phyloP scores from a whole-genome alignment of 2,888 invertebrate species.

The Uloborus plumipes region DNA sequence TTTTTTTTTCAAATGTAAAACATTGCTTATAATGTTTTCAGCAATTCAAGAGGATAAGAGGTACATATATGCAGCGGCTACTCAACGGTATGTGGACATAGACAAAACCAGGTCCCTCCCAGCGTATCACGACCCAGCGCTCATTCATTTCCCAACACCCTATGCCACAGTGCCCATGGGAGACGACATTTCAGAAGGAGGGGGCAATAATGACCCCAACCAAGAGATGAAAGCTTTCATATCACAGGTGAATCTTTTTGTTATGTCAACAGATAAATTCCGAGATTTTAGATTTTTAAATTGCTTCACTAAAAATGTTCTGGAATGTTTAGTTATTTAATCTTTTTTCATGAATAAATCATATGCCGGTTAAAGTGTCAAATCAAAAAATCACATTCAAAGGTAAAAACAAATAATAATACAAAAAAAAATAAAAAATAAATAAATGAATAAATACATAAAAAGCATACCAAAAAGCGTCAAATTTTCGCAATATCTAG shows the following conservation, averaged over 20 bases:
- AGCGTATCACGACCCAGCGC: slow-evolving; percentile 50
- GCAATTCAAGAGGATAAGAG: slow-evolving; percentile 62
- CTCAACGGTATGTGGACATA: slow-evolving; percentile 63
- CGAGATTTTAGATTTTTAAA: too few species aligned
- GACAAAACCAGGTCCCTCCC: slow-evolving; percentile 58
- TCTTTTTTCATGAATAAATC: too few species aligned
- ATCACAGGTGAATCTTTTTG: slow-evolving; percentile 35
- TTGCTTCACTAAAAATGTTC: too few species aligned
- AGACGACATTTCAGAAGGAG: slow-evolving; percentile 49
- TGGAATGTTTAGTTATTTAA: too few species aligned
- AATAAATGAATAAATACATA: too few species aligned
- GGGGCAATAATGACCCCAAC: slow-evolving; percentile 42
- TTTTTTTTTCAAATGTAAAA: not conserved
- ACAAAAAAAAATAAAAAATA: too few species aligned
- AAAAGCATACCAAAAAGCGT: too few species aligned
- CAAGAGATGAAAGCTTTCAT: slow-evolving; percentile 62
- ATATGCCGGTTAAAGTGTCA: too few species aligned
- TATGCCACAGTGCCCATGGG: slow-evolving; percentile 63
- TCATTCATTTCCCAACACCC: slow-evolving; percentile 56
- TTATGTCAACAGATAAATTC: too few species aligned
- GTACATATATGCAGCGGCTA: slow-evolving; percentile 54
- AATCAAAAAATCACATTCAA: too few species aligned
- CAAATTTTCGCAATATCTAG: too few species aligned
- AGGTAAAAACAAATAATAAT: too few species aligned
- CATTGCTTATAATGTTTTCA: slow-evolving; percentile 3